Evolutionary conservation across 2,113 vertebrate genomes (phyloP), one percentile per base, ranked within the genome.

Genomic region (Silurus meridionalis): DNA sequence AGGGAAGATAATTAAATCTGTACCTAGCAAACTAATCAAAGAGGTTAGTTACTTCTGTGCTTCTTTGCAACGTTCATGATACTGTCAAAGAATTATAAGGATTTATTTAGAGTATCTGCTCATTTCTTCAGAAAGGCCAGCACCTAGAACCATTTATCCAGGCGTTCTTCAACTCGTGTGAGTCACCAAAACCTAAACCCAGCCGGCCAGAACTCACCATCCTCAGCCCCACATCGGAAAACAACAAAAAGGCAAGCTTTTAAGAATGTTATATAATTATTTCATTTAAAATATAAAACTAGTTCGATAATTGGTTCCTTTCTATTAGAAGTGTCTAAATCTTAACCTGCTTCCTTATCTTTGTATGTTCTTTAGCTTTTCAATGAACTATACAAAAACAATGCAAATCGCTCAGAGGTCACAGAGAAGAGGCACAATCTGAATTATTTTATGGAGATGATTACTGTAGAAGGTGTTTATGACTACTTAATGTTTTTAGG

Each of bases 1-100:
- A 99, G 98, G 98, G 10, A 99, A 99, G 95, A 99, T 99, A 90
- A 98, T 99, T 92, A 99, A 99, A 92, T 97, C 98, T 53, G 98
- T 99, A 87, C 97, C 98, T 85, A 97, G 98, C 92, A 99, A 99
- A 90, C 93, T 99, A 88, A 99, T 99, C 91, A 99, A 99, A 93
- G 98, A 99, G 96, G 98, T 97, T 80, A 93, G 92, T 94, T 57
- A 3, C 82, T 66, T 67, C 71, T 87, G 50, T 37, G 28, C 28
- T 37, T 79, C 8, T 63, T 64, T 87, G 11, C 8, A 69, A 46
- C 2, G 5, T 60, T 46, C 19, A 63, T 57, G 21, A 74, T 14
- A 25, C 52, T 10, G n/a, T 46, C 21, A 52, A 37, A 52, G 21
- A 48, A 63, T 64, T 80, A 37, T 19, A 71, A 8, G 13, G 8